These are phyloP conservation scores for Willisornis vidua DNA, from an alignment of 2,113 vertebrate species.

Conservation along the genomic window DNA sequence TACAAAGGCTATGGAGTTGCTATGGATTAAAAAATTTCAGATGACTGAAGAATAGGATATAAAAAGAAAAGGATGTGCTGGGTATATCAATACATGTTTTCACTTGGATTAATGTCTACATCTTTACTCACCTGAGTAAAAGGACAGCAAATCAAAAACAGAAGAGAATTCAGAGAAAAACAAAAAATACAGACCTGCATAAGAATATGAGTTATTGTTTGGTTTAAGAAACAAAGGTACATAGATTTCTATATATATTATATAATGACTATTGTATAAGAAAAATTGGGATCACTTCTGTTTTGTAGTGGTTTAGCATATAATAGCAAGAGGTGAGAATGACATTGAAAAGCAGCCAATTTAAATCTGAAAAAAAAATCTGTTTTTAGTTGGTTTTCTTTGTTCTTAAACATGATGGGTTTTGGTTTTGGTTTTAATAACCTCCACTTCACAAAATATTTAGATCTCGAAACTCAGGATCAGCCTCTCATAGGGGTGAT, in stretches of 20 bases:
- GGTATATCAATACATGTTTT: not conserved
- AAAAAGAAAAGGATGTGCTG: not conserved
- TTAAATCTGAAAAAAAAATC: not conserved
- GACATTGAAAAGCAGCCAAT: not conserved
- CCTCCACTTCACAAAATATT: not conserved
- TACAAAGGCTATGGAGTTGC: not conserved
- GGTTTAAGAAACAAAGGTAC: not conserved
- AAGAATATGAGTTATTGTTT: not conserved
- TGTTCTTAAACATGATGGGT: not conserved
- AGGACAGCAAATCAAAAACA: not conserved
- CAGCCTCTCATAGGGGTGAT: not conserved
- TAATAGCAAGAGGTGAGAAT: not conserved
- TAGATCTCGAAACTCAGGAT: not conserved
- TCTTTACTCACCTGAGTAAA: not conserved
- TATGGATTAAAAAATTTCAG: not conserved
- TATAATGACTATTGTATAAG: not conserved
- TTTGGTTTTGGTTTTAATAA: not conserved
- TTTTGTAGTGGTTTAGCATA: not conserved
- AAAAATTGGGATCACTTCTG: not conserved
- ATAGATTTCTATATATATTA: not conserved
- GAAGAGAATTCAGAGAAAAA: not conserved
- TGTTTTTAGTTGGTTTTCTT: not conserved
- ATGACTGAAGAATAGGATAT: not conserved
- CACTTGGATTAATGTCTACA: not conserved
- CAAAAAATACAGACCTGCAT: not conserved